Conservation (phyloP, 2,113 vertebrate genomes). For the Microcebus griseorufus region DNA sequence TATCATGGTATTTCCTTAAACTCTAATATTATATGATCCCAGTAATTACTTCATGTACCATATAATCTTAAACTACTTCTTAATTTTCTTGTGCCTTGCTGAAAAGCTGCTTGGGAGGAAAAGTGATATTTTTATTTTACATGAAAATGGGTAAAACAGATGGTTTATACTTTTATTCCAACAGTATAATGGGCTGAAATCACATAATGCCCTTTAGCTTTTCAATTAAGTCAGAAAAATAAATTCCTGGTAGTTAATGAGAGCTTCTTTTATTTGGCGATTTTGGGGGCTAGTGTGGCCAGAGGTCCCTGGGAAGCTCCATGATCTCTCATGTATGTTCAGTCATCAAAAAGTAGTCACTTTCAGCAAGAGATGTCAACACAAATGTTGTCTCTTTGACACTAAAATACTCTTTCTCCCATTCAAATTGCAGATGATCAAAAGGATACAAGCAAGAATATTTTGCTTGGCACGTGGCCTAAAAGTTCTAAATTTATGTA, state of each 20-base stretch:
- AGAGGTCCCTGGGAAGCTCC: slow-evolving; percentile 52
- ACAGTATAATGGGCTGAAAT: slow-evolving; percentile 74
- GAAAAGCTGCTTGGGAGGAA: slow-evolving; percentile 50
- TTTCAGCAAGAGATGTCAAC: slow-evolving; percentile 58
- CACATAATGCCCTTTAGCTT: slow-evolving; percentile 71
- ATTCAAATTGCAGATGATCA: slow-evolving; percentile 81
- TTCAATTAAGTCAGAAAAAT: slow-evolving; percentile 78
- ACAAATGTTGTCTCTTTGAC: slow-evolving; percentile 38
- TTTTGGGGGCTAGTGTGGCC: slow-evolving; percentile 39
- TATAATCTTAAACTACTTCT: slow-evolving; percentile 19
- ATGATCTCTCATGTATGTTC: slow-evolving; percentile 5
- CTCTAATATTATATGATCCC: not conserved
- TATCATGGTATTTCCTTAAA: slow-evolving; percentile 30
- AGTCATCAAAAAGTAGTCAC: slow-evolving; percentile 57
- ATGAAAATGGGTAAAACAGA: slow-evolving; percentile 73
- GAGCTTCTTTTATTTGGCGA: slow-evolving; percentile 63
- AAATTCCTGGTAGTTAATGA: slow-evolving; percentile 61
- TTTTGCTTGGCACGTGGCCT: slow-evolving; percentile 85
- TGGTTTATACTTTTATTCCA: slow-evolving; percentile 70
- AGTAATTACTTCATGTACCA: not conserved
- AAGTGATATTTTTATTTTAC: slow-evolving; percentile 51
- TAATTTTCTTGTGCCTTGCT: slow-evolving; percentile 35
- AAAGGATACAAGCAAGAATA: slow-evolving; percentile 83
- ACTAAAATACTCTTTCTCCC: slow-evolving; percentile 67
- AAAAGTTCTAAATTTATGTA: slow-evolving; percentile 87